These are phyloP conservation scores for Protodeltote pygarga DNA, from an alignment of 2,888 invertebrate genomes.

Conservation along the genomic window DNA sequence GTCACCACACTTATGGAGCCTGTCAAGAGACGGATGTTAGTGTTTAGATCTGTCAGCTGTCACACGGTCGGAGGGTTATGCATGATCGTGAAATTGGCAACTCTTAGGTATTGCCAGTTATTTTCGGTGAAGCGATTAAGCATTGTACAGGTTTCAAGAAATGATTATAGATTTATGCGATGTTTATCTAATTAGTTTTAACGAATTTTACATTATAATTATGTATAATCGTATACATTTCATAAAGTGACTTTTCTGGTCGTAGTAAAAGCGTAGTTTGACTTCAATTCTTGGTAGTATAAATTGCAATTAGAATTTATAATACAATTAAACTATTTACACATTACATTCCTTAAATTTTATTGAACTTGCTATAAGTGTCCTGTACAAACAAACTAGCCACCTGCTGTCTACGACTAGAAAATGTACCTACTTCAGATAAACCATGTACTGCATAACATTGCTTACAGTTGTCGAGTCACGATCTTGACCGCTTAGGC, in stretches of 20 bases:
- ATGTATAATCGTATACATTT: background rate
- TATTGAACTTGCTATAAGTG: background rate
- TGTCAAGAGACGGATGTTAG: conserved; percentile 1
- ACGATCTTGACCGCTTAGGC: conserved; percentile 52
- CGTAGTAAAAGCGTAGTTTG: no score
- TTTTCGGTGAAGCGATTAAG: conserved; percentile 56
- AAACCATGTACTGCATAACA: conserved; percentile 12
- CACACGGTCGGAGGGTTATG: conserved; percentile 23
- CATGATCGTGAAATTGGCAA: conserved; percentile 50
- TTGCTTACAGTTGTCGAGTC: conserved; percentile 31
- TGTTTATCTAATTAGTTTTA: background rate
- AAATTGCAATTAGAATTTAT: no score
- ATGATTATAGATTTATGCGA: conserved; percentile 1
- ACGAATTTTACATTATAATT: background rate
- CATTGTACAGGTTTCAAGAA: conserved; percentile 46
- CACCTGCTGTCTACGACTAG: background rate
- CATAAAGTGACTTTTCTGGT: no score
- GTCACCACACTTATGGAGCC: conserved; percentile 22
- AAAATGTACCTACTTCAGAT: background rate
- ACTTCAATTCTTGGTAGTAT: no score
- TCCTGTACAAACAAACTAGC: background rate
- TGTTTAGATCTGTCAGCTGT: conserved; percentile 25
- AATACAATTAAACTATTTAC: no score
- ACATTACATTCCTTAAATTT: no score
- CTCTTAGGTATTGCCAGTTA: conserved; percentile 25